phyloP scores from a whole-genome alignment of 2,888 invertebrate genomes.

The Dascillus cervinus region DNA sequence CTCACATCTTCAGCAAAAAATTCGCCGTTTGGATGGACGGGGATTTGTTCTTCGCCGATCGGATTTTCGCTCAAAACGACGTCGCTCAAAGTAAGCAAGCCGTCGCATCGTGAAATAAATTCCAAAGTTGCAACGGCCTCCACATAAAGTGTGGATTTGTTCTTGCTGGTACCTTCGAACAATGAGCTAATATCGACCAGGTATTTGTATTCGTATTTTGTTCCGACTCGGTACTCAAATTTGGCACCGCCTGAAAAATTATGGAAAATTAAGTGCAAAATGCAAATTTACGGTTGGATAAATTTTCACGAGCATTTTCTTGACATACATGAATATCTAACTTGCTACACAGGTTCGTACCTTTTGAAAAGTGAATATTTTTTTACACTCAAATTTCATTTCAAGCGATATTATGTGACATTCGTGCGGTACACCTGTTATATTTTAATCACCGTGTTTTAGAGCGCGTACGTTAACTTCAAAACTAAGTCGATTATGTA shows the following conservation, averaged over 20 bases:
- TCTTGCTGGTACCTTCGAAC: constrained; percentile 61
- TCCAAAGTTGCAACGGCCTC: constrained; percentile 53
- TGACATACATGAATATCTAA: no score
- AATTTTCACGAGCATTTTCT: no score
- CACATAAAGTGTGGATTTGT: constrained; percentile 61
- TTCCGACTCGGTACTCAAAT: constrained; percentile 54
- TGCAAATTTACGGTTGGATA: no score
- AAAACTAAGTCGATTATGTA: constrained; percentile 14
- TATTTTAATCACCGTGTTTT: no score
- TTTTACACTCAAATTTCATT: no score
- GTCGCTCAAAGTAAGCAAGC: constrained; percentile 54
- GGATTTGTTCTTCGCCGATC: constrained; percentile 18
- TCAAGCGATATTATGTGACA: no score
- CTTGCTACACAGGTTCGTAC: no score
- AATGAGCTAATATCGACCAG: constrained; percentile 62
- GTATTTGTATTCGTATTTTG: constrained; percentile 64
- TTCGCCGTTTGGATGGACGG: constrained; percentile 43
- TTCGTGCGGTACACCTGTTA: no score
- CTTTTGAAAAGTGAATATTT: no score
- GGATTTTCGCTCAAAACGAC: constrained; percentile 56
- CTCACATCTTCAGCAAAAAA: constrained; percentile 52
- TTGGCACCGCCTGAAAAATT: constrained; percentile 49
- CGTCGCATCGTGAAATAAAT: constrained; percentile 67
- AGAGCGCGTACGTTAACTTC: no score
- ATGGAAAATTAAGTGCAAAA: no score